Base-by-base conservation (phyloP, 2,888 invertebrate genomes). In the Agrotis ipsilon region DNA sequence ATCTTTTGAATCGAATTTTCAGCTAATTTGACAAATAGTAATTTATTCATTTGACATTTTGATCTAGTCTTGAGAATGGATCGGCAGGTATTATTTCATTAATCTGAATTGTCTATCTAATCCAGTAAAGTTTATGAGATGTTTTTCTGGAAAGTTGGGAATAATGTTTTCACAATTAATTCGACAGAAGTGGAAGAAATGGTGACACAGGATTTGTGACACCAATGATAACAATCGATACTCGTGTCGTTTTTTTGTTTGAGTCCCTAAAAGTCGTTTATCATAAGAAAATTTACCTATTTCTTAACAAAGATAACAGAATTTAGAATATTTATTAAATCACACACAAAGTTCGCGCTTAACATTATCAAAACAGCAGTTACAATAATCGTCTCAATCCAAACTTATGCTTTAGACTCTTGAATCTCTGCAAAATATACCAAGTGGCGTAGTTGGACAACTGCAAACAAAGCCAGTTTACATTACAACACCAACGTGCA, bases 381-480 rank as follows among this genome's bases (percentile, higher is more conserved):
- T 63, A 68, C 4, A 60, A 58, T 71, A 76, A 67, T 68, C 63
- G 45, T 49, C 51, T 55, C 39, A 66, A 18, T 51, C 54, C 18
- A 46, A 76, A 72, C 65, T 76, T 65, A 67, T 14, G 60, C 39
- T 39, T 18, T 24, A 45, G 4, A 48, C 60, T 63, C 60, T 32
- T 55, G 48, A 68, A 68, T 58, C 68, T 59, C 51, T 68, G 60
- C 65, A 63, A 75, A 79, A 80, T 63, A 63, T 59, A 71, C 61
- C 51, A 58, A 80, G 61, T 68, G 62, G 27, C 63, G 45, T 61
- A 73, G 64, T 69, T 67, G 57, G 57, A 48, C n/a, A 52, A 72
- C 64, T 57, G 49, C 72, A 80, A 79, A 79, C 77, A 79, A 80
- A 76, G 51, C 51, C 61, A 72, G 78, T 80, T 79, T 65, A 59